Conservation (phyloP, 1,140 invertebrate genomes). For the Cyclargus thomasi region DNA sequence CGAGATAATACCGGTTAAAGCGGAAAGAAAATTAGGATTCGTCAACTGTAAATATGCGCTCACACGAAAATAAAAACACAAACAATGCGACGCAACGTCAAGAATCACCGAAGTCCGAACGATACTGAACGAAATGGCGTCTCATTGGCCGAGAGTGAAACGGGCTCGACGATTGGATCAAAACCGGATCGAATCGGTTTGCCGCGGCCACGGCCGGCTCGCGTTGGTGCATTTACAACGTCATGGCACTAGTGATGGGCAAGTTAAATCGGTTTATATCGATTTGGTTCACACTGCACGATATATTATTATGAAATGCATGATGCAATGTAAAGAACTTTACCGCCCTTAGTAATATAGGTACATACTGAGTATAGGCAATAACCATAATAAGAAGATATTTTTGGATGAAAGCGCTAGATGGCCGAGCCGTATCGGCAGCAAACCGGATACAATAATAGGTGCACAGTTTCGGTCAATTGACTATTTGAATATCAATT, state of each 20-base stretch:
- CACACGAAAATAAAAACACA: slow-evolving; percentile 24
- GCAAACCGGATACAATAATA: slow-evolving; percentile 46
- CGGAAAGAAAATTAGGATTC: slow-evolving; percentile 34
- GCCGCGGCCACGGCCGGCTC: slow-evolving; percentile 54
- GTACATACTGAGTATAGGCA: neutral
- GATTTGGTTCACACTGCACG: slow-evolving; percentile 24
- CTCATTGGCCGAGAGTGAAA: slow-evolving; percentile 62
- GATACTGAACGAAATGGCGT: slow-evolving; percentile 49
- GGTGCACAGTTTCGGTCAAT: slow-evolving; percentile 46
- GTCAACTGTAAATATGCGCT: slow-evolving; percentile 37
- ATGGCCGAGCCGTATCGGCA: slow-evolving; percentile 31
- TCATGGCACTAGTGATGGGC: slow-evolving; percentile 49
- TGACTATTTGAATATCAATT: slow-evolving; percentile 41
- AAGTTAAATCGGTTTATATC: slow-evolving; percentile 38
- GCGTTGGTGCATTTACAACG: slow-evolving; percentile 52
- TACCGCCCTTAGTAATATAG: neutral
- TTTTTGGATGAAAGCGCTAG: slow-evolving; percentile 25
- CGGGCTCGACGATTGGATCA: slow-evolving; percentile 54
- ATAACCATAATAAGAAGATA: neutral
- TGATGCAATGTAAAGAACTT: neutral
- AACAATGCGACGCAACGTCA: slow-evolving; percentile 40
- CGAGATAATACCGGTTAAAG: slow-evolving; percentile 43
- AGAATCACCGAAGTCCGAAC: slow-evolving; percentile 37
- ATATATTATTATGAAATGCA: neutral
- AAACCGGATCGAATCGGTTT: slow-evolving; percentile 65